Base-by-base conservation (phyloP, 1,140 invertebrate genomes). In the Drosophila micromelanica region DNA sequence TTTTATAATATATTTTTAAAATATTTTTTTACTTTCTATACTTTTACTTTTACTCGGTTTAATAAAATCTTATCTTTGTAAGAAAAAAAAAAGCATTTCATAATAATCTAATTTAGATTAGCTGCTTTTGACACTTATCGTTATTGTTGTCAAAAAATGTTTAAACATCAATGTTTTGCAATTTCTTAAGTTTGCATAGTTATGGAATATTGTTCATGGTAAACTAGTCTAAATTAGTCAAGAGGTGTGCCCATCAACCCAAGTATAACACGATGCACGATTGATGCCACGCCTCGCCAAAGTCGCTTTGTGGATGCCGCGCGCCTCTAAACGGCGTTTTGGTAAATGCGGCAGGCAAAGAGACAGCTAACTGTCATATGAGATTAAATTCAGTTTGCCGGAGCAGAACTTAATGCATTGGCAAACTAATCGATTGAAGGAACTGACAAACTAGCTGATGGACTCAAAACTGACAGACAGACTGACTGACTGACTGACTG, bases 371-470 rank as follows among this genome's bases (percentile, higher is more conserved):
- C 81, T 78, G 82, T 81, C 81, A 81, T 67, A 56, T 78, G 59
- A 54, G 75, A 86, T 86, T 75, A 76, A 86, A 86, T 78, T 86
- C 78, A 84, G 79, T 85, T 74, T 65, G 46, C 64, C 76, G 73
- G 68, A 78, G 20, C 60, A 23, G 20, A n/a, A 46, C 13, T 15
- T n/a, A 45, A 27, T 27, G 15, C 15, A 65, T 69, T 69, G 73
- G 69, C 78, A 51, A 69, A 42, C 54, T 56, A 35, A 42, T 17
- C 3, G 56, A 59, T 40, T 15, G 30, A 30, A 8, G 1, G 2
- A 12, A 45, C 35, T 42, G 54, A 56, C 42, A 17, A 30, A 51
- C 27, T 49, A 56, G 13, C 49, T 63, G 60, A 63, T 23, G 45
- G 52, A 54, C 56, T 60, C 45, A 3, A 12, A 15, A 48, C 40